Conservation (phyloP, 2,888 invertebrate genomes). For the Chirona hameri region DNA sequence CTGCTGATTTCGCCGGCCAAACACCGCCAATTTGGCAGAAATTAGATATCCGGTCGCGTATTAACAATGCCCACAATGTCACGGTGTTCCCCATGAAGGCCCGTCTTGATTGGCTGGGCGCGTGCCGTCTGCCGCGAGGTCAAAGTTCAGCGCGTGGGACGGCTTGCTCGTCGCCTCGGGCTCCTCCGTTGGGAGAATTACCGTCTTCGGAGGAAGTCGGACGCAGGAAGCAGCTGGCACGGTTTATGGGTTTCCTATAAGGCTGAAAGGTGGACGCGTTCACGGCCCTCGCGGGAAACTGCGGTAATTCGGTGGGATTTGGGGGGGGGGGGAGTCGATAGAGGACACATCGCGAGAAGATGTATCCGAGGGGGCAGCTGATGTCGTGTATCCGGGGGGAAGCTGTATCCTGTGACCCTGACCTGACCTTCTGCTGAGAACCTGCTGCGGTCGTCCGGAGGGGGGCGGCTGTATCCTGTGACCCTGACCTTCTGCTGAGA, state of each 20-base stretch:
- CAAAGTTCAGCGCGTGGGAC: neutral
- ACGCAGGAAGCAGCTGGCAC: neutral
- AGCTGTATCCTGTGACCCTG: neutral
- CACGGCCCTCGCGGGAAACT: neutral
- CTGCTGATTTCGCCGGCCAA: neutral
- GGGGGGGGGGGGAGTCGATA: neutral
- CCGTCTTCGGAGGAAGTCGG: neutral
- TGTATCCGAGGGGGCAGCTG: neutral
- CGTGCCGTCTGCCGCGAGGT: conserved; percentile 1
- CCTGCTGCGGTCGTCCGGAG: too few species aligned
- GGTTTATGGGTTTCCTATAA: neutral
- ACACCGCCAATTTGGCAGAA: conserved; percentile 22
- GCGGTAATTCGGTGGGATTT: neutral
- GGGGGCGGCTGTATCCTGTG: too few species aligned
- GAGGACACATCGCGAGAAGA: too few species aligned
- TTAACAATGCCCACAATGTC: conserved; percentile 9
- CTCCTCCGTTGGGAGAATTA: neutral
- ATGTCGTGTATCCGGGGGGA: neutral
- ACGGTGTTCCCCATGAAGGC: neutral
- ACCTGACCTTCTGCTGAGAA: neutral
- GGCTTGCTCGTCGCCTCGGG: neutral
- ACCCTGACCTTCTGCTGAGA: too few species aligned
- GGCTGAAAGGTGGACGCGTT: neutral
- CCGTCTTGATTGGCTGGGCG: neutral
- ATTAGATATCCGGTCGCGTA: neutral